Base-by-base conservation (phyloP, 2,888 invertebrate genomes). In the Adineta ricciae region DNA sequence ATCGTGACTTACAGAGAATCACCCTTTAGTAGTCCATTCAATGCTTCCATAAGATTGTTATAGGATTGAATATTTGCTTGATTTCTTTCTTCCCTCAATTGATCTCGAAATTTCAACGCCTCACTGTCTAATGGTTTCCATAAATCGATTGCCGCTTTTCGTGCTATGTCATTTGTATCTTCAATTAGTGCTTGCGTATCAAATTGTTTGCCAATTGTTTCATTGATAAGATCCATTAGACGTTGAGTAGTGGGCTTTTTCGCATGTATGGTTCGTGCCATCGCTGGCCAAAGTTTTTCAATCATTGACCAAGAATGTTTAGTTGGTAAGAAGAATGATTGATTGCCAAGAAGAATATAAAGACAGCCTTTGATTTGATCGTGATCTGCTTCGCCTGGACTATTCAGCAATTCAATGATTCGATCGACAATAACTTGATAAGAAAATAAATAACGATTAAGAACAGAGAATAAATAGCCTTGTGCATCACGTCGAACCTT, bases 261-360 rank as follows among this genome's bases (percentile, higher is more conserved):
- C 3, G 95, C 95, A 92, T 14, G 92, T 87, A 93, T 93, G 0
- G 95, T 94, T 86, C 92, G 92, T 0, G 95, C 91, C 36, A 96
- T 89, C 2, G 94, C 93, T 0, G 95, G 94, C 95, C 96, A 96
- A 0, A 96, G 89, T 46, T 92, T 91, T 64, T 92, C 90, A 32
- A 94, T 91, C 8, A 93, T 92, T 14, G 93, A 91, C 95, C 95
- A 96, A 89, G 95, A 93, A 87, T 94, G 93, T 88, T 93, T 93
- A 19, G 93, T 92, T 2, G 94, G 90, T 11, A 95, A 90, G 0
- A 93, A 93, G 86, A 94, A 90, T 87, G 85, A 83, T 24, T 85
- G 54, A 38, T 85, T 85, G n/a, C 85, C 85, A 72, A 83, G 83
- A 21, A 85, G n/a, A 24, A 85, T n/a, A 73, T 85, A 85, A 21